A percentile compares a stretch with the other conserved stretches of the same genome.
These are phyloP conservation scores for Hiodon tergisus DNA, from an alignment of 2,113 vertebrate species.

Conservation along the genomic window DNA sequence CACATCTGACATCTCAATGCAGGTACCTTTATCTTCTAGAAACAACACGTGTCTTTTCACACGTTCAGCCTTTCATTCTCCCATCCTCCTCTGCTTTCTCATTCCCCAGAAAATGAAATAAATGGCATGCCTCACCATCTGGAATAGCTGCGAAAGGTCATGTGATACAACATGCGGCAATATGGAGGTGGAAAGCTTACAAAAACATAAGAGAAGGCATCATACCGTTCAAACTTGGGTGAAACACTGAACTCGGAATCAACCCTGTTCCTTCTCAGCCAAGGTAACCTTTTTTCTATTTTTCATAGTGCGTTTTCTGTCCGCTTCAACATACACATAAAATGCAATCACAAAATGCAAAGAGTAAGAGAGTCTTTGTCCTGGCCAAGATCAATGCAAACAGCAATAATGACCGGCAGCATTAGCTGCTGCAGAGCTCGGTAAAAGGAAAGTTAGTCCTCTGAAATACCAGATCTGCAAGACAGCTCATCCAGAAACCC, in stretches of 20 bases:
- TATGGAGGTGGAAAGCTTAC: constrained; percentile 44
- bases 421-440: neutral
- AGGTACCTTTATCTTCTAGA: neutral
- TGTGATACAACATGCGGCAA: constrained; percentile 33
- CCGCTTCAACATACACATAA: constrained; percentile 25
- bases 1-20: neutral
- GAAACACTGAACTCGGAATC: constrained; percentile 15
- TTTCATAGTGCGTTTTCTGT: constrained; percentile 14
- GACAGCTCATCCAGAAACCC: neutral
- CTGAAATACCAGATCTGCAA: constrained; percentile 6
- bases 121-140: constrained; percentile 24
- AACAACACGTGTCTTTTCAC: neutral
- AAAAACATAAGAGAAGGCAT: constrained; percentile 26
- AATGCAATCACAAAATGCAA: constrained; percentile 24
- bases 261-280: constrained; percentile 22
- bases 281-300: constrained; percentile 6
- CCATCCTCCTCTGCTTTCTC: neutral
- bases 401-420: neutral
- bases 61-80: neutral
- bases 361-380: constrained; percentile 26
- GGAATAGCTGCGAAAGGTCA: constrained; percentile 33
- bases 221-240: neutral
- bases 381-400: constrained; percentile 17
- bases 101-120: neutral
- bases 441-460: neutral